Conservation (phyloP, 2,888 invertebrate species). For the Watsonalla cultraria region DNA sequence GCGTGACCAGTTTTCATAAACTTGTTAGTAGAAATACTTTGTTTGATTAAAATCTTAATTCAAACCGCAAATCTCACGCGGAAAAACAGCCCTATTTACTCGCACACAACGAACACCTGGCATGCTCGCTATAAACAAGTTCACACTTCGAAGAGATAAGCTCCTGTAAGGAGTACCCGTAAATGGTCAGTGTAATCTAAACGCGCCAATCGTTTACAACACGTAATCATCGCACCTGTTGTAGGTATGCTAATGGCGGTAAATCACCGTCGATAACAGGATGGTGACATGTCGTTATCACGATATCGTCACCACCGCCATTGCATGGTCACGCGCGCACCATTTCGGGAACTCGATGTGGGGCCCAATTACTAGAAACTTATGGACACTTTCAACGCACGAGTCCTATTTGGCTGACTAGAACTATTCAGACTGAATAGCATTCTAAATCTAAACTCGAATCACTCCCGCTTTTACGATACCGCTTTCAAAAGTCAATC, state of each 20-base stretch:
- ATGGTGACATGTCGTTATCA: constrained; percentile 6
- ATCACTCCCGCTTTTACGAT: not conserved
- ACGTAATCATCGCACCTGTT: constrained; percentile 57
- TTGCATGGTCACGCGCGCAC: constrained; percentile 30
- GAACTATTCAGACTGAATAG: constrained; percentile 3
- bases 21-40: too few relatives aligned
- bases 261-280: not conserved
- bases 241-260: constrained; percentile 38
- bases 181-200: constrained; percentile 58
- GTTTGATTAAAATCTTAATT: not conserved
- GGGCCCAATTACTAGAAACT: constrained; percentile 30
- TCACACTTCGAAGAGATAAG: constrained; percentile 24
- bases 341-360: constrained; percentile 23
- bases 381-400: constrained; percentile 22
- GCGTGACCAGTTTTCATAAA: too few relatives aligned
- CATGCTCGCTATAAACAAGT: constrained; percentile 20
- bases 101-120: constrained; percentile 10
- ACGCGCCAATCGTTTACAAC: constrained; percentile 46
- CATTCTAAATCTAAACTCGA: not conserved
- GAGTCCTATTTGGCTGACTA: constrained; percentile 15
- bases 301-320: constrained; percentile 17
- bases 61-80: constrained; percentile 6
- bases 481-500: not conserved
- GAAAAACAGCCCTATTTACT: constrained; percentile 18
- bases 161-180: constrained; percentile 31